phyloP scores from a whole-genome alignment of 2,888 invertebrate genomes.

The Laothoe populi region DNA sequence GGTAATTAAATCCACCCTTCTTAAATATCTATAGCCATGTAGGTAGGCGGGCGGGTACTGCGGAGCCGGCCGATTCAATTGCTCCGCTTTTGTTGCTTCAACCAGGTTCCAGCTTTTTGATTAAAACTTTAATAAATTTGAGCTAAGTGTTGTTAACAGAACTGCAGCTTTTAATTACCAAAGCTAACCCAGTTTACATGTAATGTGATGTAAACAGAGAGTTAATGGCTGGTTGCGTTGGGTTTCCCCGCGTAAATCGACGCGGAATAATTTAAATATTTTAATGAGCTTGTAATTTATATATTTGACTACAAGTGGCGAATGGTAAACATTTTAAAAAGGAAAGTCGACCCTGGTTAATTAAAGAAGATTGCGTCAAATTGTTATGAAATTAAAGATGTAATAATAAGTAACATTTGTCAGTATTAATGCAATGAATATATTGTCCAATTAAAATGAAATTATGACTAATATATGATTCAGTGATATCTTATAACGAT shows the following conservation, averaged over 20 bases:
- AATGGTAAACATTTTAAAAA: no score
- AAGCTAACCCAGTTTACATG: conserved; percentile 36
- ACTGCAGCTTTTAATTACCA: conserved; percentile 42
- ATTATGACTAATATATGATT: no score
- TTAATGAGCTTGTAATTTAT: conserved; percentile 1
- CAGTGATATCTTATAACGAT: no score
- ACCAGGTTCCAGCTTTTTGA: conserved; percentile 46
- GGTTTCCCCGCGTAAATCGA: background rate
- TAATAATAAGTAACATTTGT: no score
- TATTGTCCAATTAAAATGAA: no score
- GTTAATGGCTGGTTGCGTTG: background rate
- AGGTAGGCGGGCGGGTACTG: conserved; percentile 36
- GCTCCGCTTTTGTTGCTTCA: conserved; percentile 47
- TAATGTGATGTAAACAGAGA: conserved; percentile 2
- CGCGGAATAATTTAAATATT: background rate
- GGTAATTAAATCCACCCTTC: conserved; percentile 39
- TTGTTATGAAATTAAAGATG: no score
- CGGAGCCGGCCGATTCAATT: conserved; percentile 49
- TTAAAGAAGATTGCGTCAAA: no score
- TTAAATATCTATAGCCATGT: conserved; percentile 17
- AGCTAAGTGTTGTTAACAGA: conserved; percentile 44
- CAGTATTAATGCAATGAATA: no score
- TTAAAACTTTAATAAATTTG: conserved; percentile 54
- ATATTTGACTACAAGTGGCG: no score
- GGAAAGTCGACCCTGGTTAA: no score